Conservation (phyloP, 1,140 invertebrate species). For the Paralvinella palmiformis region DNA sequence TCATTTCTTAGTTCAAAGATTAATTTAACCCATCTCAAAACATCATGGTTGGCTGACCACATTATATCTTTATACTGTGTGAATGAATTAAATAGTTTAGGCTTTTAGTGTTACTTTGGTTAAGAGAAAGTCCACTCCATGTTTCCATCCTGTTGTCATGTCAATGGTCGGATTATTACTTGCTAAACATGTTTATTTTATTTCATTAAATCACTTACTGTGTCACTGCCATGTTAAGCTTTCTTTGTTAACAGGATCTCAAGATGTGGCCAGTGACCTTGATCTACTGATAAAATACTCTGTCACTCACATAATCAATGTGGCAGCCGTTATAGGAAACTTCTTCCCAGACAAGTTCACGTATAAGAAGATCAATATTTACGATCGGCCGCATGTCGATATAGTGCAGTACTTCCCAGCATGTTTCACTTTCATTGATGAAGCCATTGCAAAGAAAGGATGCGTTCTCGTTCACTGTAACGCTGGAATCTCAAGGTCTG, state of each 20-base stretch:
- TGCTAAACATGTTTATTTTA: not conserved
- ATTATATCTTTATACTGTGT: too few species aligned
- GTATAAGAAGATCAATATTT: conserved; percentile 89
- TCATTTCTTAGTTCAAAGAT: too few species aligned
- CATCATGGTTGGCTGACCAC: too few species aligned
- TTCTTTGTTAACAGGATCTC: conserved; percentile 32
- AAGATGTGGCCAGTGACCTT: conserved; percentile 69
- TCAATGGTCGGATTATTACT: too few species aligned
- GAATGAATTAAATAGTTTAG: not conserved
- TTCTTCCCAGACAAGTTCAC: conserved; percentile 93
- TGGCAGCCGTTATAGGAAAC: conserved; percentile 77
- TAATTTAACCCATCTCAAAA: too few species aligned
- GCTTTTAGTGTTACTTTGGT: not conserved
- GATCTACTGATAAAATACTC: conserved; percentile 77
- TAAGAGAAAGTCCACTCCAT: not conserved
- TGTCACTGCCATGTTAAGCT: not conserved
- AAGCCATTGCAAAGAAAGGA: conserved; percentile 65
- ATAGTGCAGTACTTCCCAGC: conserved; percentile 90
- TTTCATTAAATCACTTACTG: not conserved
- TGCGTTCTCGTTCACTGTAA: conserved; percentile 37
- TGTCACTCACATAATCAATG: conserved; percentile 91
- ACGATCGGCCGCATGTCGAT: conserved; percentile 92
- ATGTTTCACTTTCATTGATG: conserved; percentile 93
- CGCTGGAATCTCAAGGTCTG: conserved; percentile 40
- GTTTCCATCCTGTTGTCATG: not conserved